Evolutionary conservation across 2,888 invertebrate genomes (phyloP), one percentile per base, ranked within the genome.

Genomic region (Odontocerum albicorne): DNA sequence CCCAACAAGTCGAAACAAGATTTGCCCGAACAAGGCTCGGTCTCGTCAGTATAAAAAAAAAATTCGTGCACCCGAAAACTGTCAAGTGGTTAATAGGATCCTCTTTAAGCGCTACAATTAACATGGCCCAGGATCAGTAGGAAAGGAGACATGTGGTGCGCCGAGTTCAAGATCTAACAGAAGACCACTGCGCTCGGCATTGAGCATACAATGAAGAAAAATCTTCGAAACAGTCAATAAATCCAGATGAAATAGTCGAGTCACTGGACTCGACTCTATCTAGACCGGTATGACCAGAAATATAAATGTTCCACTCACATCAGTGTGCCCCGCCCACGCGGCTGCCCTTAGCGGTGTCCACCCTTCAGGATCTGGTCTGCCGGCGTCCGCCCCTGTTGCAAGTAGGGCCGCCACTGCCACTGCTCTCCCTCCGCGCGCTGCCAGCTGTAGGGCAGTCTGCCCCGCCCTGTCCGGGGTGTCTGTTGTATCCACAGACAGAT

Each of bases 251-350:
- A 42, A 38, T 15, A 27, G 4, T 27, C 8, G 8, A 7, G 4
- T 27, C 27, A 13, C 22, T n/a, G 31, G 4, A 4, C 12, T 4
- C 20, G 7, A 49, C 20, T 2, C 8, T 35, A 12, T 12, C 12
- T 7, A 27, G 27, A 27, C 27, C 4, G 8, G 4, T 27, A 3
- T 17, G 10, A 21, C 27, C 17, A 17, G 2, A 35, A 33, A n/a
- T 35, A 4, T 12, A 2, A 21, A 3, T n/a, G n/a, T n/a, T n/a
- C n/a, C n/a, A n/a, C n/a, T 32, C 67, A 86, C 86, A 77, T 91
- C 89, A 1, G 89, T 88, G 66, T 96, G 96, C 1, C 96, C 96
- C 42, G 94, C 96, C 96, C 96, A 96, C 8, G 96, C 94, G 15
- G 96, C 94, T 2, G 96, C 94, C 51, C 96, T 76, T 40, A 94